Evolutionary conservation across 2,888 invertebrate genomes (phyloP), one percentile per base, ranked within the genome.

Genomic region (Bombylius discolor): DNA sequence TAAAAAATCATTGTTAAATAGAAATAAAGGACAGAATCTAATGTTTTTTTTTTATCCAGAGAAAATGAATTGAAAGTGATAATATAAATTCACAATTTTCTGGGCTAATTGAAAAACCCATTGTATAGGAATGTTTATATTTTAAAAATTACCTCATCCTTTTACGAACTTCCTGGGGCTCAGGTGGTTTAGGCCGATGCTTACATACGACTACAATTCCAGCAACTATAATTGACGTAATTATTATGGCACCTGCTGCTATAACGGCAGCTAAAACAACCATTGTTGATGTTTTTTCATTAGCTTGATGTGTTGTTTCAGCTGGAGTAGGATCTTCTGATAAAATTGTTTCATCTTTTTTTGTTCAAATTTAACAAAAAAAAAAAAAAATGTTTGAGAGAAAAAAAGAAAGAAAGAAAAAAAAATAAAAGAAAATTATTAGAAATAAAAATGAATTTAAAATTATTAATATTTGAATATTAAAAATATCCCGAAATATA

Each of bases 291-390:
- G 73, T 72, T 65, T 72, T 71, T 64, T 71, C 70, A 52, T 70
- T 63, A 53, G 59, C 59, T 63, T 74, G 75, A 64, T 74, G 74
- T 58, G 74, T 73, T 56, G 75, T 74, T 67, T 74, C 74, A 62
- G 74, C 75, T 60, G 74, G 74, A 62, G 74, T 74, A 51, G 74
- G 75, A 68, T 74, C 74, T 66, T 74, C 75, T 49, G 74, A 73
- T 64, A 73, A 67, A 62, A 73, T 73, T 57, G 74, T 70, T 67
- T 74, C 75, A 65, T 74, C 74, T 74, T 63, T 31, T 62, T 45
- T 36, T 47, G 33, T 9, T 36, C 8, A 36, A 5, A 36, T 36
- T 49, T 57, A 52, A 44, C 33, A 56, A 49, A 44, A 55, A 44
- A 32, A 49, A 42, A 51, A 47, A 57, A 51, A 52, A 52, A n/a